These are phyloP conservation scores for Syrista parreyssii DNA, from an alignment of 2,888 invertebrate genomes.

Conservation along the genomic window DNA sequence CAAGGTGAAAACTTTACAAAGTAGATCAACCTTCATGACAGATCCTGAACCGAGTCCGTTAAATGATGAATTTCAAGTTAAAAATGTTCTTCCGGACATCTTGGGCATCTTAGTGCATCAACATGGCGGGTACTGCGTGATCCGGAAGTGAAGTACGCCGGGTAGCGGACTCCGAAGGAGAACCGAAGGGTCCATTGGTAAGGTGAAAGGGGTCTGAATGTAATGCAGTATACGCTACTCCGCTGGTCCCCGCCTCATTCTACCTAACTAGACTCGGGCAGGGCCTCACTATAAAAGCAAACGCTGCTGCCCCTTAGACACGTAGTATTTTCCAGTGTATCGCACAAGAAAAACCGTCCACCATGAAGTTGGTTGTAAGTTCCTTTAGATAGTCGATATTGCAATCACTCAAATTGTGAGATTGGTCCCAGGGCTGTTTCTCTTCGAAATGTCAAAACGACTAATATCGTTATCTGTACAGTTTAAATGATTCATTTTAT, in stretches of 20 bases:
- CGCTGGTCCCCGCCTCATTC: constrained; percentile 55
- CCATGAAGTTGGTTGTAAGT: constrained; percentile 65
- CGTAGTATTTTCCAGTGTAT: constrained; percentile 60
- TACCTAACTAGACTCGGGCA: constrained; percentile 54
- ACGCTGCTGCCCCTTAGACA: constrained; percentile 57
- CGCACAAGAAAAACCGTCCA: constrained; percentile 59
- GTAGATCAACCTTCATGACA: neutral
- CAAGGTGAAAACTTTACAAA: constrained; percentile 47
- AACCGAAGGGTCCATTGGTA: constrained; percentile 48
- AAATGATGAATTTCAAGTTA: neutral
- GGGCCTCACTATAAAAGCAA: constrained; percentile 64
- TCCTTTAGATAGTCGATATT: neutral
- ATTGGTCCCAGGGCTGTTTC: neutral
- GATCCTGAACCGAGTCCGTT: neutral
- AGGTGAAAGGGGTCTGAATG: constrained; percentile 61
- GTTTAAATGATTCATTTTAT: neutral
- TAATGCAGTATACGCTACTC: constrained; percentile 38
- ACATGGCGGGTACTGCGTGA: neutral
- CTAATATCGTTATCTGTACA: neutral
- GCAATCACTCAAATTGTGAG: neutral
- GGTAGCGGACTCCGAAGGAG: constrained; percentile 35
- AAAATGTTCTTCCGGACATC: neutral
- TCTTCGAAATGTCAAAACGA: neutral
- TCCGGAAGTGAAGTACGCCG: neutral
- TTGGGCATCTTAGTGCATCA: neutral